Evolutionary conservation across 35 echinoderm and acorn worm genomes (phyloP).

Genomic region (Heliocidaris erythrogramma): DNA sequence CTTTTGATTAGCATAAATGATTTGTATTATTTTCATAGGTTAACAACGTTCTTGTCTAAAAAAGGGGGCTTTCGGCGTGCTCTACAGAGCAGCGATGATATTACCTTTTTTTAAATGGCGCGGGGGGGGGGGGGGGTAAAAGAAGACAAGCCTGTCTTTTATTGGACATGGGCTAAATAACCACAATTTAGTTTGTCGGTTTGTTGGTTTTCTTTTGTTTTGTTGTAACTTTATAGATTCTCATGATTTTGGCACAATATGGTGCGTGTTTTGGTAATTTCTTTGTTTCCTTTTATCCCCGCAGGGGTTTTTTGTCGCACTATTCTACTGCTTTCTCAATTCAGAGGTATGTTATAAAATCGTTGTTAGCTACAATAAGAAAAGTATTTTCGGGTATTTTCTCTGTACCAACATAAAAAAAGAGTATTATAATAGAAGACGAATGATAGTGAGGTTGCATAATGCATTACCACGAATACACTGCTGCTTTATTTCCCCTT

Average conservation of each 20-base stretch:
- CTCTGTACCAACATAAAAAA: neutral
- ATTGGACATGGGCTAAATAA: no score
- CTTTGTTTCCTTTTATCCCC: no score
- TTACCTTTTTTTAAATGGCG: neutral
- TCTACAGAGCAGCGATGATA: neutral
- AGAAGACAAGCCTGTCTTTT: neutral
- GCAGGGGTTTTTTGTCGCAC: neutral
- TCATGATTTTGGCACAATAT: no score
- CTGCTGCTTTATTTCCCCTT: neutral
- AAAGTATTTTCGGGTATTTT: neutral
- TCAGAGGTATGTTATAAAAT: neutral
- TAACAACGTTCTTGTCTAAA: neutral
- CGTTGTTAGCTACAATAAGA: neutral
- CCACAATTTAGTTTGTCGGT: neutral
- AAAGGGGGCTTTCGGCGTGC: no score
- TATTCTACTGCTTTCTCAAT: neutral
- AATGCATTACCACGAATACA: neutral
- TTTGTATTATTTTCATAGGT: neutral
- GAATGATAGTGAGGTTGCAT: neutral
- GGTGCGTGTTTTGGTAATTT: no score
- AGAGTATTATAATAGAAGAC: neutral
- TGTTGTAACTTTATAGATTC: no score
- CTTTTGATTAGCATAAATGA: neutral
- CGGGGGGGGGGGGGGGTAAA: neutral
- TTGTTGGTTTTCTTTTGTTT: neutral